Conservation (phyloP, 2,888 invertebrate genomes). For the Lasioglossum malachurum region DNA sequence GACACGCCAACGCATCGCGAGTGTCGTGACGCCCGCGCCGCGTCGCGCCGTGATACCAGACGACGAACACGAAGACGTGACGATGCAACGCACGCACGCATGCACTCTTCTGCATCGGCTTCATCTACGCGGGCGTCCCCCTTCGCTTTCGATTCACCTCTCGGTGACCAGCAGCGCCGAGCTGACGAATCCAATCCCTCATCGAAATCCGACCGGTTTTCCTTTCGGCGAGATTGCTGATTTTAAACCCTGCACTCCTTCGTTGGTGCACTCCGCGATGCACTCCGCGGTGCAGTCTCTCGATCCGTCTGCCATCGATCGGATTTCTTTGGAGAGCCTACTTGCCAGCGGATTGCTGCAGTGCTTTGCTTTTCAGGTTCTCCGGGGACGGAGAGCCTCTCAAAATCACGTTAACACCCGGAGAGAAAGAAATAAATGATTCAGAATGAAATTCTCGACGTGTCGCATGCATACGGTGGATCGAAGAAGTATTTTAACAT, state of each 20-base stretch:
- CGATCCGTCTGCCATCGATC: not conserved
- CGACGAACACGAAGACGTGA: conserved; percentile 57
- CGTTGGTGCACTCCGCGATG: not conserved
- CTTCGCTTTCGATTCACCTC: not conserved
- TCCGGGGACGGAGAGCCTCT: too few relatives aligned
- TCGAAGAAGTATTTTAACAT: too few relatives aligned
- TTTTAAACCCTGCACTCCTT: not conserved
- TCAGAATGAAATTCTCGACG: not conserved
- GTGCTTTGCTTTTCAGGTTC: too few relatives aligned
- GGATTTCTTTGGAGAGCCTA: not conserved
- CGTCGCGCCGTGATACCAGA: conserved; percentile 22
- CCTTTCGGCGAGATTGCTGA: conserved; percentile 6
- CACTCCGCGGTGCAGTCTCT: not conserved
- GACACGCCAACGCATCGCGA: conserved; percentile 72
- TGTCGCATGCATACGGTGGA: not conserved
- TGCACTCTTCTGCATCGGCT: conserved; percentile 15
- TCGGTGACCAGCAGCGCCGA: not conserved
- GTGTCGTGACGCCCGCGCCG: conserved; percentile 42
- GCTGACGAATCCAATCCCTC: conserved; percentile 1
- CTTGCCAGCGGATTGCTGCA: too few relatives aligned
- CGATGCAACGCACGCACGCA: conserved; percentile 63
- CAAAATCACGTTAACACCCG: too few relatives aligned
- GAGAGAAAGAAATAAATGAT: too few relatives aligned
- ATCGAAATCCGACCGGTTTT: conserved; percentile 35
- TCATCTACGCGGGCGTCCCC: conserved; percentile 15